Evolutionary conservation across 2,113 vertebrate genomes (phyloP), one percentile per base, ranked within the genome.

Genomic region (Mobula birostris): DNA sequence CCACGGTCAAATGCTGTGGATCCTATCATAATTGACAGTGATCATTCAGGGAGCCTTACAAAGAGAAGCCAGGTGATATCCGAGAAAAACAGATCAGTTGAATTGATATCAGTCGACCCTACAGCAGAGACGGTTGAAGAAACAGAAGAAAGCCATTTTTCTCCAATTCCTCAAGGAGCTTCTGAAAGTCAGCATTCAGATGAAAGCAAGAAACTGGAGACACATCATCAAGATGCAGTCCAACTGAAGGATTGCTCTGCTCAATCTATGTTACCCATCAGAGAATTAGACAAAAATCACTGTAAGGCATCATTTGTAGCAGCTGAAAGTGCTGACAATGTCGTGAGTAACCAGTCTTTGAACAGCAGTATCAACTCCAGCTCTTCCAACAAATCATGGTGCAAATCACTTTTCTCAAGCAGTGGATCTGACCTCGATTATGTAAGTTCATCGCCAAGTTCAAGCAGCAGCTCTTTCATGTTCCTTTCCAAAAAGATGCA

Each of bases 111-210:
- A 29, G 58, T 96, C 7, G 95, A 97, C 0, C 5, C 94, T 0
- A 95, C 95, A 0, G 96, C 96, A 94, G 94, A 96, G 66, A 96
- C 95, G 0, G 5, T 74, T 14, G 95, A 95, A 29, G 94, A 80
- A 63, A 21, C 94, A 83, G 82, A 94, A 94, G 82, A 85, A n/a
- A 1, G 21, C n/a, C 77, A 76, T 82, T 79, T 79, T 17, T 27
- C 88, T 11, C 1, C 5, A 2, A 94, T 78, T 1, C 0, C 0
- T 2, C 56, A 0, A 56, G 91, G 91, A 29, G 40, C 40, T 19
- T 92, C 68, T 92, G 90, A 72, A 66, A 48, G 70, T 24, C 7
- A 24, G 11, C 68, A 36, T 40, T 17, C 17, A 8, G 90, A 93
- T 74, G 70, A 15, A 72, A 72, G 36, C 68, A 93, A 74, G 70